Evolutionary conservation across 2,113 vertebrate species (phyloP).

Genomic region (Pithys albifrons): DNA sequence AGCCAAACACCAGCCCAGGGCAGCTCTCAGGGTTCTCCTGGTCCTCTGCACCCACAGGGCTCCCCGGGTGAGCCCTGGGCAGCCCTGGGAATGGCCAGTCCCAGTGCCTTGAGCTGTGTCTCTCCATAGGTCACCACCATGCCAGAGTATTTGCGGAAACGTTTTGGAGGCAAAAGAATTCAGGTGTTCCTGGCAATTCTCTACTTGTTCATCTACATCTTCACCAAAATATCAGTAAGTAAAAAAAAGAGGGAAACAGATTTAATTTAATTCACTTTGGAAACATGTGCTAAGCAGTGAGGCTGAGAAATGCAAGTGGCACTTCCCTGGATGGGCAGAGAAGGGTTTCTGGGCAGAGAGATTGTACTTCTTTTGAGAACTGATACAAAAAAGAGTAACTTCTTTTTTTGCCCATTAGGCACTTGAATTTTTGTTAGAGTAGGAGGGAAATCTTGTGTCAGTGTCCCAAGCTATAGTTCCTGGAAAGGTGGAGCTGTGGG

Average conservation of each 20-base stretch:
- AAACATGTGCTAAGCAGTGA: neutral
- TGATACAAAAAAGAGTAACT: neutral
- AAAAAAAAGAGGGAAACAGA: neutral
- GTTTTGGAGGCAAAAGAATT: constrained; percentile 91
- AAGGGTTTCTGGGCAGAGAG: neutral
- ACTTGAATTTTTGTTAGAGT: neutral
- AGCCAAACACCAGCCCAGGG: neutral
- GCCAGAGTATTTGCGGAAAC: constrained; percentile 89
- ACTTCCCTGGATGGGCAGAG: neutral
- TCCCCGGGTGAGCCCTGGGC: neutral
- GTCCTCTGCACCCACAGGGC: neutral
- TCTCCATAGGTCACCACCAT: constrained; percentile 88
- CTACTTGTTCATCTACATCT: constrained; percentile 96
- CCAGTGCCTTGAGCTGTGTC: fast-evolving
- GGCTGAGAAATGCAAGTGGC: neutral
- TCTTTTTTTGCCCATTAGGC: neutral
- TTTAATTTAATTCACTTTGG: neutral
- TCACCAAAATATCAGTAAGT: constrained; percentile 97
- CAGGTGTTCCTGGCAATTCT: constrained; percentile 87
- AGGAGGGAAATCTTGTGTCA: neutral
- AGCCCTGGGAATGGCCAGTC: neutral
- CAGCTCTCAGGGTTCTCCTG: neutral
- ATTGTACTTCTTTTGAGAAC: fast-evolving
- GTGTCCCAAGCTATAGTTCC: neutral
- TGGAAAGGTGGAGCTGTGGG: neutral